Evolutionary conservation across 2,888 invertebrate genomes (phyloP), one percentile per base, ranked within the genome.

Genomic region (Drosophila mimetica): DNA sequence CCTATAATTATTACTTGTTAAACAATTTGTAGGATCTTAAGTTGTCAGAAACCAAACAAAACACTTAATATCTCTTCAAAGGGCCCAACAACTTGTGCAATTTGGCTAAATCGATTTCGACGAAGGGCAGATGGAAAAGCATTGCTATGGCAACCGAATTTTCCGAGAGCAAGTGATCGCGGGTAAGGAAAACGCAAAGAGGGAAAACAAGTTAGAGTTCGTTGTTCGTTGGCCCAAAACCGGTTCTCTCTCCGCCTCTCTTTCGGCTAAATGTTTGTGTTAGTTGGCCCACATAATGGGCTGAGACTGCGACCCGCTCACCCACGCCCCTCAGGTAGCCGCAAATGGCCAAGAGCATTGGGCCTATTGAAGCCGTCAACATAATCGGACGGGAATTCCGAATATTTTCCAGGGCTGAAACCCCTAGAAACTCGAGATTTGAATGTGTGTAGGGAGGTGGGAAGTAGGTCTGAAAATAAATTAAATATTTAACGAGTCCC

Each of bases 201-300:
- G 41, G 67, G 25, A 66, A 54, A 48, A 55, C 58, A 47, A 58
- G 48, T 57, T 65, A 37, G 37, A 48, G 74, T 42, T 42, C 52
- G 18, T 66, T 54, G 53, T 20, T 65, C 51, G 36, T 52, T 22
- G 39, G 32, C 25, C 37, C 8, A 48, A 2, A 76, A 77, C 79
- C 79, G 59, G 77, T 79, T 77, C 64, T 22, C 44, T 28, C 39
- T 16, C 22, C 22, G 42, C 55, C 11, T 47, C 57, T 54, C 30
- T 60, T 9, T 20, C n/a, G 25, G 16, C n/a, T 60, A 13, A 48
- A 48, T 34, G 20, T 34, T 63, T 20, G 61, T 48, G 48, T 22
- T 54, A 30, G 36, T 64, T 64, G 64, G 66, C 64, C 64, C 64
- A 64, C 66, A 66, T 64, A 44, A 42, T 36, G 66, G 64, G 52